A percentile compares a stretch with the other conserved stretches of the same genome.
phyloP scores from a whole-genome alignment of 2,797 vertebrate genomes.

The Borostomias antarcticus region DNA sequence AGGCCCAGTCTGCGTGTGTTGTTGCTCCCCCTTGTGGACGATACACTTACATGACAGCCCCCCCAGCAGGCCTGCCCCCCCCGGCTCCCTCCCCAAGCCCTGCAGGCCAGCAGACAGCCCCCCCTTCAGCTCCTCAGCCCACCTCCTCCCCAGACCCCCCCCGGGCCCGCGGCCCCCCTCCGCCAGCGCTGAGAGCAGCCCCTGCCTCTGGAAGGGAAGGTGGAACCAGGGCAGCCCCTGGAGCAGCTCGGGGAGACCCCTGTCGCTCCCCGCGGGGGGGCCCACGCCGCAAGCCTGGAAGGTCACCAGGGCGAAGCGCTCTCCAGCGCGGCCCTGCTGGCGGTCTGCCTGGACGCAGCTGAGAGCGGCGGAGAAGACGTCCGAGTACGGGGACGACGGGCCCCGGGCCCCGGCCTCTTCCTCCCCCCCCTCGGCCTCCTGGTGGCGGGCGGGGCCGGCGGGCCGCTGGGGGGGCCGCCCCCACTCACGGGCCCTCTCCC shows the following conservation, averaged over 20 bases:
- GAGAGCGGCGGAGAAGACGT: constrained; percentile 81
- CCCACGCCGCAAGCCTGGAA: constrained; percentile 62
- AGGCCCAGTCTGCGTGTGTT: background rate
- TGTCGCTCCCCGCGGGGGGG: constrained; percentile 6
- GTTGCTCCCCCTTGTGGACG: background rate
- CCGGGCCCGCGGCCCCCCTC: constrained; percentile 19
- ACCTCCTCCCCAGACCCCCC: constrained; percentile 20
- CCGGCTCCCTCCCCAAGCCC: constrained; percentile 10
- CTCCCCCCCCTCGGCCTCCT: background rate
- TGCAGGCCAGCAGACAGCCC: background rate
- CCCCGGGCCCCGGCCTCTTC: background rate
- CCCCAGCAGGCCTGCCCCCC: background rate
- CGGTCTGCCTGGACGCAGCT: constrained; percentile 74
- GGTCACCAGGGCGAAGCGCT: constrained; percentile 77
- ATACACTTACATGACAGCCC: background rate
- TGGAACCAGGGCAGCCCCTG: constrained; percentile 73
- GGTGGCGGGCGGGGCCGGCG: too few species aligned
- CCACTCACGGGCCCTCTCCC: constrained; percentile 47
- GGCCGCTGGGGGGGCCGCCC: background rate
- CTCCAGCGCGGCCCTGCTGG: constrained; percentile 52
- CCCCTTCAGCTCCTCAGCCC: constrained; percentile 10
- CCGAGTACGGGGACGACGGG: constrained; percentile 50
- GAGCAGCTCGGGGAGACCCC: constrained; percentile 71
- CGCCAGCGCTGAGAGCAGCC: constrained; percentile 74
- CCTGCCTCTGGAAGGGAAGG: constrained; percentile 77